Evolutionary conservation across 2,888 invertebrate genomes (phyloP).

Genomic region (Parnassius smintheus): DNA sequence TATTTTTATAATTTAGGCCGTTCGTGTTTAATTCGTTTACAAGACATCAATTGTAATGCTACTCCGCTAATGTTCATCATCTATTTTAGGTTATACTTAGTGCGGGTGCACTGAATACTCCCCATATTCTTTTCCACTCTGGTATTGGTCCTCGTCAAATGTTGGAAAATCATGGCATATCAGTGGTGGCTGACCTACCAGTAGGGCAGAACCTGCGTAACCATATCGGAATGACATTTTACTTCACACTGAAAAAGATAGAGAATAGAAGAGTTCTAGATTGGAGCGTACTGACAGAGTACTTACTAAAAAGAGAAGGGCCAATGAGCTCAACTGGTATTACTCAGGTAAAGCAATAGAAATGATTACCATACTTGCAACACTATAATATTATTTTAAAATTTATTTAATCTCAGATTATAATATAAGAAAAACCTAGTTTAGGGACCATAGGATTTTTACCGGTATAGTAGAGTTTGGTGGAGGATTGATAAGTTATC

Average conservation of each 20-base stretch:
- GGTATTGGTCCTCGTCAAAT: constrained; percentile 83
- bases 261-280: constrained; percentile 75
- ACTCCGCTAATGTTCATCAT: background rate
- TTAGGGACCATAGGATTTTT: too few relatives aligned
- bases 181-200: constrained; percentile 80
- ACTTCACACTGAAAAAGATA: constrained; percentile 65
- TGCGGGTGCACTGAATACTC: constrained; percentile 83
- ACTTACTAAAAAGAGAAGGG: constrained; percentile 76
- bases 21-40: too few relatives aligned
- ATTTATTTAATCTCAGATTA: too few relatives aligned
- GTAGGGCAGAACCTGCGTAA: constrained; percentile 84
- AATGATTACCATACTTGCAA: too few relatives aligned
- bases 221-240: constrained; percentile 82
- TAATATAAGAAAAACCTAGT: too few relatives aligned
- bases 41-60: too few relatives aligned
- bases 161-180: constrained; percentile 72
- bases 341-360: constrained; percentile 71
- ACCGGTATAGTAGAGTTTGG: too few relatives aligned
- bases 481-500: too few relatives aligned
- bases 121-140: constrained; percentile 82
- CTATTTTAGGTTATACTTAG: constrained; percentile 76
- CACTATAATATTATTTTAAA: too few relatives aligned
- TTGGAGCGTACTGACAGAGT: constrained; percentile 80
- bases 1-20: too few relatives aligned
- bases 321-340: constrained; percentile 83